phyloP scores from a whole-genome alignment of 2,797 vertebrate genomes.

The Cheirogaleus major region DNA sequence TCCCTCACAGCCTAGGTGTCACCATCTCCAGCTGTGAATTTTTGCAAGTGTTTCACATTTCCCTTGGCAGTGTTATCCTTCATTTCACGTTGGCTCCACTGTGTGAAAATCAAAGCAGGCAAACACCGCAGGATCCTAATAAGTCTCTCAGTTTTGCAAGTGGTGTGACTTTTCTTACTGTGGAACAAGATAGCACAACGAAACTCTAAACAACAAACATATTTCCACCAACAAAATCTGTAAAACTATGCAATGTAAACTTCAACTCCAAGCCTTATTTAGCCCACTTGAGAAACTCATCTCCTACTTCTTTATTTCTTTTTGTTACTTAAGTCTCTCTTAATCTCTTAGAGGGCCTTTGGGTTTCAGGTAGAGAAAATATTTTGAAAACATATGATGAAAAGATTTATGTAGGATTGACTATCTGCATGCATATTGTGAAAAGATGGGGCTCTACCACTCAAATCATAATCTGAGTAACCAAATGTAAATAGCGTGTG shows the following conservation, averaged over 20 bases:
- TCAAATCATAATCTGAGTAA: background rate
- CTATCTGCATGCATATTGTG: background rate
- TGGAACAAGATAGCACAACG: conserved; percentile 24
- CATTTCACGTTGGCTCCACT: background rate
- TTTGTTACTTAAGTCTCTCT: background rate
- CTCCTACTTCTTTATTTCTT: conserved; percentile 44
- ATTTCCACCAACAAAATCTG: conserved; percentile 40
- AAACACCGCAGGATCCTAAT: conserved; percentile 7
- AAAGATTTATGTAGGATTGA: background rate
- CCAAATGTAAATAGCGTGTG: background rate
- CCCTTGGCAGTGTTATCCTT: background rate
- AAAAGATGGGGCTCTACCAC: background rate
- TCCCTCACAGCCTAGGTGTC: background rate
- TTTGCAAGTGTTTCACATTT: conserved; percentile 55
- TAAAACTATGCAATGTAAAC: conserved; percentile 49
- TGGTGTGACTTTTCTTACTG: conserved; percentile 52
- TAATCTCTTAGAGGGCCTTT: background rate
- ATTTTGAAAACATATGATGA: background rate
- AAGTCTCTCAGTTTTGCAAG: conserved; percentile 69
- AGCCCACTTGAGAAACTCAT: background rate
- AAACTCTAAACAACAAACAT: conserved; percentile 59
- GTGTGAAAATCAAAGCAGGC: conserved; percentile 63
- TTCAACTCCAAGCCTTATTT: conserved; percentile 30
- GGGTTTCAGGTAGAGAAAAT: background rate
- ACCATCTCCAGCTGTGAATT: conserved; percentile 38